Base-by-base conservation (phyloP, 2,888 invertebrate genomes). In the Yponomeuta cagnagella region DNA sequence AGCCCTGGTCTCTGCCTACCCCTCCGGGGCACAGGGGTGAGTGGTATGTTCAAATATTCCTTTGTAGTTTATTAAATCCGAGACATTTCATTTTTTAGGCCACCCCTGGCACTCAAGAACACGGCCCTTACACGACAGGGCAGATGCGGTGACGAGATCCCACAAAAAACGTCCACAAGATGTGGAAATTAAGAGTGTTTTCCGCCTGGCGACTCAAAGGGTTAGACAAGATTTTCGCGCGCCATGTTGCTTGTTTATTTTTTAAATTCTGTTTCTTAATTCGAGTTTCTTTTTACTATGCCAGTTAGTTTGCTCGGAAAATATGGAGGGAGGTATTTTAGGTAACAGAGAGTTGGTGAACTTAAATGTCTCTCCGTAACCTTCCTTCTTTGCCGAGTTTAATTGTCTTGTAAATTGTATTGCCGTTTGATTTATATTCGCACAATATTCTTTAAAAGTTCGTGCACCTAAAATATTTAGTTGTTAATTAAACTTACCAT, bases 161-260 rank as follows among this genome's bases (percentile, higher is more conserved):
- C 77, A 76, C 74, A 72, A 79, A 81, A 83, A 84, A 85, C 78
- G 23, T 48, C 83, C 76, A 85, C 85, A 84, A 89, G 89, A 76
- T 77, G 77, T 82, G 85, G 83, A 83, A 88, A 87, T 89, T 89
- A 90, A 86, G 88, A 83, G 82, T 83, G 82, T 84, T 81, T 85
- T 89, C 89, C 86, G 88, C 87, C 80, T 85, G 88, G 86, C 87
- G 80, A 82, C 82, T 83, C 88, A 86, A 79, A 84, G 83, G 82
- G 78, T 76, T 76, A 76, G 76, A 80, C 77, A 81, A 81, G 81
- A 81, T 82, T 77, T 77, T 76, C 76, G 79, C 80, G 83, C 85
- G 77, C 80, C 81, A 8, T 8, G 82, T 74, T 81, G 84, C 52
- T 15, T 58, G 15, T 58, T 15, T 58, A 12, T 58, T 15, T 58